Conservation (phyloP, 2,888 invertebrate species). For the Latrodectus hesperus region DNA sequence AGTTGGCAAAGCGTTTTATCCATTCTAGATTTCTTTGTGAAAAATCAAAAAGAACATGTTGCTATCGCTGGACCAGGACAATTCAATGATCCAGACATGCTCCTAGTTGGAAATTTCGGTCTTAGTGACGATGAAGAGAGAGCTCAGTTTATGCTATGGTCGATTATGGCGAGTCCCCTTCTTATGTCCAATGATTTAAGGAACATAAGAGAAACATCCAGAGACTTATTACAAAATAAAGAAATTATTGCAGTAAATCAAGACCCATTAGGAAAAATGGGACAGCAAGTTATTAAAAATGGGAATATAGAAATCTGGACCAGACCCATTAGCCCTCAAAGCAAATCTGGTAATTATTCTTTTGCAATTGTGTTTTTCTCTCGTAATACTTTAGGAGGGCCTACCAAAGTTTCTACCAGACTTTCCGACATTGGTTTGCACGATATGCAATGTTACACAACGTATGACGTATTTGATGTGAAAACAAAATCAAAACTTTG, state of each 20-base stretch:
- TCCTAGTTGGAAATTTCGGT: constrained; percentile 95
- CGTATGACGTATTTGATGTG: constrained; percentile 59
- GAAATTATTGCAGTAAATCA: constrained; percentile 95
- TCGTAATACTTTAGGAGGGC: constrained; percentile 77
- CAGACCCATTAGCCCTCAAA: constrained; percentile 85
- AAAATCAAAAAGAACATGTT: constrained; percentile 82
- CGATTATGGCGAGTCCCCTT: constrained; percentile 94
- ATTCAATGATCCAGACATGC: constrained; percentile 99
- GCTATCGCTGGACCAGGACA: constrained; percentile 95
- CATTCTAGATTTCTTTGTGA: constrained; percentile 94
- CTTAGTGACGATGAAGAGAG: constrained; percentile 94
- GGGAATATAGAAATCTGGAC: constrained; percentile 94
- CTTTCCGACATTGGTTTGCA: constrained; percentile 64
- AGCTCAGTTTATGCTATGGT: constrained; percentile 97
- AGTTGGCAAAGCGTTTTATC: constrained; percentile 88
- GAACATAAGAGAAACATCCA: constrained; percentile 89
- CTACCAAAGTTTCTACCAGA: constrained; percentile 34
- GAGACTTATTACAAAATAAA: constrained; percentile 91
- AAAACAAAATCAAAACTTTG: constrained; percentile 28
- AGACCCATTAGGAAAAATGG: constrained; percentile 93
- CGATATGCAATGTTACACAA: constrained; percentile 59
- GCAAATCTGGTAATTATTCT: constrained; percentile 86
- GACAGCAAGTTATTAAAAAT: constrained; percentile 83
- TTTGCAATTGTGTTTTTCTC: constrained; percentile 93
- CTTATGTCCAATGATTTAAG: constrained; percentile 96